Conservation (phyloP, 1,140 invertebrate species). For the Pomacea maculata region DNA sequence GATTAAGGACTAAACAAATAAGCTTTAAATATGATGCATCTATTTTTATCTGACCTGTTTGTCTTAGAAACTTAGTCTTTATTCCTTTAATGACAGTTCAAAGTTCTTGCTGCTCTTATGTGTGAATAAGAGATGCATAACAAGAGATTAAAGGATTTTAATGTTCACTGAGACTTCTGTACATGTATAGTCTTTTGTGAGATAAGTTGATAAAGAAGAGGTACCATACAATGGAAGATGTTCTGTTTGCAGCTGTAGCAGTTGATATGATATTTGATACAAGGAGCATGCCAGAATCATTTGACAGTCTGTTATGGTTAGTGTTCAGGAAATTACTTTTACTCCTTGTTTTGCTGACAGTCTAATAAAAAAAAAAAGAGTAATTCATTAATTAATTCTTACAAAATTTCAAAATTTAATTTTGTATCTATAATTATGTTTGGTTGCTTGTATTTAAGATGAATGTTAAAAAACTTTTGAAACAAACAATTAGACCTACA, state of each 20-base stretch:
- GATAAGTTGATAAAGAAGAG: neutral
- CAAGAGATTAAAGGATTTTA: neutral
- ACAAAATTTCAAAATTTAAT: too few species aligned
- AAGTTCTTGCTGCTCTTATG: neutral
- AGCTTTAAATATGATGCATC: neutral
- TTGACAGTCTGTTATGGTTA: slow-evolving; percentile 50
- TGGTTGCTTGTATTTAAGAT: too few species aligned
- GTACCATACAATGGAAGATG: neutral
- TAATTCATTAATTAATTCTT: too few species aligned
- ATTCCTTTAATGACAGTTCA: neutral
- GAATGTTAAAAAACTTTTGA: too few species aligned
- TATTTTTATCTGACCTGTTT: neutral
- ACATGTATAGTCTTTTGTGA: neutral
- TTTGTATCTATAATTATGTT: too few species aligned
- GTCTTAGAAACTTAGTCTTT: neutral
- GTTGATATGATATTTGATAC: slow-evolving; percentile 48
- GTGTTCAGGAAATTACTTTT: slow-evolving; percentile 6
- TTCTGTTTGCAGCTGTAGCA: slow-evolving; percentile 47
- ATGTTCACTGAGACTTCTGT: neutral
- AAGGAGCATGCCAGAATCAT: slow-evolving; percentile 43
- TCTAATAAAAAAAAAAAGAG: too few species aligned
- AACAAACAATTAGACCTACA: too few species aligned
- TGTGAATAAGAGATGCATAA: neutral
- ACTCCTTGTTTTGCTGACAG: too few species aligned
- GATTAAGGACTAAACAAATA: neutral